phyloP scores from a whole-genome alignment of 2,797 vertebrate genomes.

The Lophotriccus pileatus region DNA sequence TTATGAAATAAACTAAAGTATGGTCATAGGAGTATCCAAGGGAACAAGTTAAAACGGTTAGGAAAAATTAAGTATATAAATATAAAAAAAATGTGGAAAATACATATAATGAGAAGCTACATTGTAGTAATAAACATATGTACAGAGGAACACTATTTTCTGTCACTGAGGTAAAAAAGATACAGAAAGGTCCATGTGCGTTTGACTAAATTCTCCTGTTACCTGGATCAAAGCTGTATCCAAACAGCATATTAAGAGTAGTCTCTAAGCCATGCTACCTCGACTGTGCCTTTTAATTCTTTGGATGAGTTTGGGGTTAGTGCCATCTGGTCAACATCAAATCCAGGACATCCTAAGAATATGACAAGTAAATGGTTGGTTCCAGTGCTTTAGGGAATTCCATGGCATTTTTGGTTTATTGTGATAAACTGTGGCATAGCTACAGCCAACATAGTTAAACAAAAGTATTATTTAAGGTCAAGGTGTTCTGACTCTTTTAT shows the following conservation, averaged over 20 bases:
- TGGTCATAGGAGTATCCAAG: background rate
- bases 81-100: background rate
- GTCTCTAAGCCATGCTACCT: background rate
- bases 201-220: background rate
- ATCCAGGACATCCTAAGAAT: background rate
- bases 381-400: background rate
- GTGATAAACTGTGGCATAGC: background rate
- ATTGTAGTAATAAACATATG: background rate
- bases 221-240: background rate
- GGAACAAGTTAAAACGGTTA: background rate
- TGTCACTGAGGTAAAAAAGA: background rate
- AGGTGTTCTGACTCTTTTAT: background rate
- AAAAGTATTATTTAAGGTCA: background rate
- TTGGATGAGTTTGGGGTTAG: background rate
- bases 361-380: background rate
- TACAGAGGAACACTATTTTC: rapidly evolving
- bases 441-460: background rate
- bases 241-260: background rate
- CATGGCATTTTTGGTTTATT: background rate
- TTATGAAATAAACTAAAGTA: background rate
- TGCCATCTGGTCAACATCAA: background rate
- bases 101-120: background rate
- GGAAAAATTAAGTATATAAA: background rate
- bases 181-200: background rate
- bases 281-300: background rate